Conservation (phyloP, 2,888 invertebrate species). For the Biston betularia region DNA sequence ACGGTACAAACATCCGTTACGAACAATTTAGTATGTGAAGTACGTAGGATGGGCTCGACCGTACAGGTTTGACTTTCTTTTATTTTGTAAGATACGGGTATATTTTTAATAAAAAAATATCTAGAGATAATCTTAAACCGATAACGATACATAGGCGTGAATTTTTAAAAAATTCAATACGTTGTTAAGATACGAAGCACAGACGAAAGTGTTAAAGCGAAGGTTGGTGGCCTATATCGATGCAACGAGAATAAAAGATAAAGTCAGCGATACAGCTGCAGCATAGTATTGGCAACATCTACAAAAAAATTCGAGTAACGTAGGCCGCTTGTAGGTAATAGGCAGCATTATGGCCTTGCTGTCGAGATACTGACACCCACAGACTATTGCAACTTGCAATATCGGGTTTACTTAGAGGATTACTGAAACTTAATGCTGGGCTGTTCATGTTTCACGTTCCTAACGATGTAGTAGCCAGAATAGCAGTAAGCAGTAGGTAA, state of each 20-base stretch:
- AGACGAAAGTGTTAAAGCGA: background rate
- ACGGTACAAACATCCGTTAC: too few relatives aligned
- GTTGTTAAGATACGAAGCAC: too few relatives aligned
- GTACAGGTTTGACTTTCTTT: too few relatives aligned
- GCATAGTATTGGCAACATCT: background rate
- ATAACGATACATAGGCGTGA: too few relatives aligned
- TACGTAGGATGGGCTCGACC: too few relatives aligned
- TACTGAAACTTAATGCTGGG: conserved; percentile 3
- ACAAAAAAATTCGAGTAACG: conserved; percentile 3
- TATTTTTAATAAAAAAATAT: too few relatives aligned
- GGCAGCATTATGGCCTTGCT: conserved; percentile 16
- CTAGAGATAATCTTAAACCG: too few relatives aligned
- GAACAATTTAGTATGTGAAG: too few relatives aligned
- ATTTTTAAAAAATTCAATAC: too few relatives aligned
- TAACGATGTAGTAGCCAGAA: too few relatives aligned
- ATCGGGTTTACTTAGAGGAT: conserved; percentile 2
- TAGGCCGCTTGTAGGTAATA: conserved; percentile 9
- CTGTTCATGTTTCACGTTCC: background rate
- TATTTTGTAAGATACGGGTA: too few relatives aligned
- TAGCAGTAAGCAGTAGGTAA: too few relatives aligned
- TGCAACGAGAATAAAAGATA: conserved; percentile 10
- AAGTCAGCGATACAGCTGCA: background rate
- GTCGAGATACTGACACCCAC: conserved; percentile 14
- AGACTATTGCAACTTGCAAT: conserved; percentile 3
- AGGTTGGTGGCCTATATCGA: background rate